Evolutionary conservation across 2,797 vertebrate species (phyloP).

Genomic region (Synaphobranchus kaupii): DNA sequence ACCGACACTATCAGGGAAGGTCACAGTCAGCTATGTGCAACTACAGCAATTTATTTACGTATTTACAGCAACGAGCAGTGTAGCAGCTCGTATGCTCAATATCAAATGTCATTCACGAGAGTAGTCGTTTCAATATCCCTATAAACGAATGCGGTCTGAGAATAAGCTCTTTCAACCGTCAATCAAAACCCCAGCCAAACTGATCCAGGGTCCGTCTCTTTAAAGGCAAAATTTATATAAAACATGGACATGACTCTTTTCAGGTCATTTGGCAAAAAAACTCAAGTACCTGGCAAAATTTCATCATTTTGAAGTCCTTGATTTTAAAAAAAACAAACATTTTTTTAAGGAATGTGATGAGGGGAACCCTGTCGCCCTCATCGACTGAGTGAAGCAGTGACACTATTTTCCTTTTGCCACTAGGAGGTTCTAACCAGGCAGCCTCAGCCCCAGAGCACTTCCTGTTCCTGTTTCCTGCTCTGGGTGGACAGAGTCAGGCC

Average conservation of each 20-base stretch:
- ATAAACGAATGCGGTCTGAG: background rate
- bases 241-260: background rate
- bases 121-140: background rate
- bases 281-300: background rate
- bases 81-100: background rate
- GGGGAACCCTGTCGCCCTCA: background rate
- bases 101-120: conserved; percentile 3
- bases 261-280: background rate
- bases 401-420: background rate
- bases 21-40: background rate
- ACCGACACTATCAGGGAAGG: too few relatives aligned
- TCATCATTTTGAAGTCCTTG: too few relatives aligned
- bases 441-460: background rate
- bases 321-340: background rate
- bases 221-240: background rate
- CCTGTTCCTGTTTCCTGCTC: background rate
- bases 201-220: background rate
- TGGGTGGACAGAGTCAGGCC: background rate
- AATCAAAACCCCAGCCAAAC: background rate
- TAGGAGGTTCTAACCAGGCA: background rate
- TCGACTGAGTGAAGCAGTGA: background rate
- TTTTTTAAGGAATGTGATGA: background rate
- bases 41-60: background rate
- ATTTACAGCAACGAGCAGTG: background rate
- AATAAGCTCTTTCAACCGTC: background rate